Base-by-base conservation (phyloP, 2,797 vertebrate species). In the Hippoglossus hippoglossus region DNA sequence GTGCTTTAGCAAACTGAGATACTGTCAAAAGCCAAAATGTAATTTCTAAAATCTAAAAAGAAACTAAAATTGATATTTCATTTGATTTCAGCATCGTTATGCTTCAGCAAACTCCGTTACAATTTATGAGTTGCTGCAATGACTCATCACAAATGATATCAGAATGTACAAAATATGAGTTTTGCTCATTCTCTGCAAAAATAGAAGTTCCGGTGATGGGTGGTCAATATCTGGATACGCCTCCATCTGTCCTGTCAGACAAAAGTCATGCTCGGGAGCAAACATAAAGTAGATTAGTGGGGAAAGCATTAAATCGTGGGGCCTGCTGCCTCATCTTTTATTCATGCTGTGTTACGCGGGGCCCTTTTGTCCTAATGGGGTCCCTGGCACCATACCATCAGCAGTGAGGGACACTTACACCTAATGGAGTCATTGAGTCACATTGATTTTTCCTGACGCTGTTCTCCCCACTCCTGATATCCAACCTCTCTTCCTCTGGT, bases 391-490 rank as follows among this genome's bases (percentile, higher is more conserved):
- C 67, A 31, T 88, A 87, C 89, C 89, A 87, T 83, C 65, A 84
- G 85, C 56, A 70, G 51, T 71, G 50, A 83, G 82, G 85, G 83
- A 91, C 87, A 92, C 63, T 75, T 71, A 84, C 86, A 87, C 82
- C 82, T 93, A 94, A 94, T 94, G 91, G 89, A 90, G 88, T 76
- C 80, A 92, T 67, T 73, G 85, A 92, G 80, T 91, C 75, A 81
- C 85, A 94, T 94, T 93, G 94, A 94, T 94, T 94, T 94, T 93
- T 91, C 84, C 89, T 85, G 77, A 78, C 61, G 76, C 90, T 87
- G 59, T 77, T 80, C 73, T 86, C 68, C 41, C 76, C 58, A 71
- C 39, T 65, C 56, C 78, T 77, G 84, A 88, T 69, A 84, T 67
- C 63, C 80, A 79, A 50, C 73, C 83, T 78, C 83, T 78, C 72